Evolutionary conservation across 1,140 invertebrate species (phyloP).

Genomic region (Bombus terrestris): DNA sequence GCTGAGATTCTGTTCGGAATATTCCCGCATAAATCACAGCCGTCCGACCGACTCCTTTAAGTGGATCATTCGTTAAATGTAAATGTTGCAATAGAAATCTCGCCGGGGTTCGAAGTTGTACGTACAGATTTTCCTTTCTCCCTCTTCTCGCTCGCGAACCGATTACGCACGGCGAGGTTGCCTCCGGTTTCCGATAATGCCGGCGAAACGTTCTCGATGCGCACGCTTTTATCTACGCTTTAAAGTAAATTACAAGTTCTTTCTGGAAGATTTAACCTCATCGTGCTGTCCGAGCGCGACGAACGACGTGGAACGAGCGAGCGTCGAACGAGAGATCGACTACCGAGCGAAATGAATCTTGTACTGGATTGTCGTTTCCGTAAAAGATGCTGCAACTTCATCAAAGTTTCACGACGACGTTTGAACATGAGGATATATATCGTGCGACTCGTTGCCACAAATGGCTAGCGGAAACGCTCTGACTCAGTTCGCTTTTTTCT

Average conservation of each 20-base stretch:
- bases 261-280: neutral
- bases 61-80: conserved; percentile 51
- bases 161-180: neutral
- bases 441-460: neutral
- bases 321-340: neutral
- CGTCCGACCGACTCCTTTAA: conserved; percentile 23
- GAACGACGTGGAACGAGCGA: neutral
- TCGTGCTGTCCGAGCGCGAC: too few relatives aligned
- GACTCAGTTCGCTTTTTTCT: neutral
- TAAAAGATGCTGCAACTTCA: neutral
- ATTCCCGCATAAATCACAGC: conserved; percentile 31
- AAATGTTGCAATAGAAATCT: conserved; percentile 43
- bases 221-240: conserved; percentile 17
- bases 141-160: neutral
- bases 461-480: conserved; percentile 7
- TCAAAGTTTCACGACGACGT: neutral
- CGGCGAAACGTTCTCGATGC: conserved; percentile 12
- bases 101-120: too few relatives aligned
- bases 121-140: neutral
- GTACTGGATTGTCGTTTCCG: neutral
- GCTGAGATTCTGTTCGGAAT: conserved; percentile 6
- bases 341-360: neutral
- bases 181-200: conserved; percentile 14
- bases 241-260: conserved; percentile 19
- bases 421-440: neutral